These are phyloP conservation scores for Drosophila oshimai DNA, from an alignment of 1,140 invertebrate genomes.

Conservation along the genomic window DNA sequence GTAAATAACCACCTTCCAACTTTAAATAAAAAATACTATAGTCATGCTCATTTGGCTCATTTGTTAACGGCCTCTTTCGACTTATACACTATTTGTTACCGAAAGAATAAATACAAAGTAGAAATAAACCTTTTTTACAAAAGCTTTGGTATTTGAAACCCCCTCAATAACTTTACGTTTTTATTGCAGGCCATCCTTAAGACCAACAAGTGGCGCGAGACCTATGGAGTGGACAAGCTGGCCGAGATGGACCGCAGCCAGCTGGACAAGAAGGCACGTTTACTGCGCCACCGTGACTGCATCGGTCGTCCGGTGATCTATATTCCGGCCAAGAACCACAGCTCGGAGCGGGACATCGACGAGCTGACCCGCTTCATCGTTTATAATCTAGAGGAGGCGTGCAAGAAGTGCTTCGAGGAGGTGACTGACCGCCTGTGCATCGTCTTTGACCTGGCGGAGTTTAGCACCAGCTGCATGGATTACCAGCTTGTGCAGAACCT, in stretches of 20 bases:
- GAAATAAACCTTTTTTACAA: no score
- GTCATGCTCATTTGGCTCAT: no score
- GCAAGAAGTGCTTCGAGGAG: constrained; percentile 90
- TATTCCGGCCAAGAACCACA: constrained; percentile 90
- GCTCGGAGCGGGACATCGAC: constrained; percentile 88
- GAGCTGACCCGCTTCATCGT: constrained; percentile 90
- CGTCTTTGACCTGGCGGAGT: constrained; percentile 89
- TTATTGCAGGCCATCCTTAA: constrained; percentile 86
- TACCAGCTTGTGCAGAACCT: constrained; percentile 90
- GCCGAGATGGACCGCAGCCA: constrained; percentile 85
- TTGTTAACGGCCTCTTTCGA: no score
- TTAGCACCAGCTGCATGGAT: constrained; percentile 89
- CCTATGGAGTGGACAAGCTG: constrained; percentile 86
- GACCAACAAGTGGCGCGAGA: constrained; percentile 90
- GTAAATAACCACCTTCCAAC: no score
- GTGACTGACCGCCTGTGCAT: constrained; percentile 91
- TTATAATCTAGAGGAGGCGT: constrained; percentile 89
- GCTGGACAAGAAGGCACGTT: constrained; percentile 86
- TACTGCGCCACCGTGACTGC: constrained; percentile 88
- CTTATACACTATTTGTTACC: no score
- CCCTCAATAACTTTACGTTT: not conserved
- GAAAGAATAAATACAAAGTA: no score
- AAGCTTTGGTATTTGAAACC: constrained; percentile 3
- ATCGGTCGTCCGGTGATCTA: constrained; percentile 89
- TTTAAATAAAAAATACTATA: no score